phyloP scores from a whole-genome alignment of 2,888 invertebrate species.

The Parnassius smintheus region DNA sequence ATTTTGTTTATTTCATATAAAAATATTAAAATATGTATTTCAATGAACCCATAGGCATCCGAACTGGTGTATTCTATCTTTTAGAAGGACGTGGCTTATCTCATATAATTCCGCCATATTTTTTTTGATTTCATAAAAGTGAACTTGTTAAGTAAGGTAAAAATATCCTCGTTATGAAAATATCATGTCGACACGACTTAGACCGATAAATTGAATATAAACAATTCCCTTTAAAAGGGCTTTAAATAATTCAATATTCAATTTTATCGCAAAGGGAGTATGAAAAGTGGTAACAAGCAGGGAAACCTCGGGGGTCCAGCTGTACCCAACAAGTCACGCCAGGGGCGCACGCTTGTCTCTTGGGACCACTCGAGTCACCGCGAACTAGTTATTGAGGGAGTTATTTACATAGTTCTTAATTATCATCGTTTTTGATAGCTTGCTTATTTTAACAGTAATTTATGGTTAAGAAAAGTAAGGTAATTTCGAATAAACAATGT shows the following conservation, averaged over 20 bases:
- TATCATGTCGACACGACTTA: slow-evolving; percentile 3
- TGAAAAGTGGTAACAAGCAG: slow-evolving; percentile 49
- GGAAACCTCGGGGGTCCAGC: slow-evolving; percentile 40
- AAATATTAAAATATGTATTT: too few relatives aligned
- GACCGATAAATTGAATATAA: slow-evolving; percentile 28
- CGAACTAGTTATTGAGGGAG: slow-evolving; percentile 40
- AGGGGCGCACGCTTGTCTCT: slow-evolving; percentile 59
- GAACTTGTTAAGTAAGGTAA: too few relatives aligned
- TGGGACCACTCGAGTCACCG: slow-evolving; percentile 65
- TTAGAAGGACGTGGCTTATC: too few relatives aligned
- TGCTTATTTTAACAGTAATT: not conserved
- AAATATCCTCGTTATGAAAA: too few relatives aligned
- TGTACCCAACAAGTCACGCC: slow-evolving; percentile 41
- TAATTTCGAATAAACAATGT: too few relatives aligned
- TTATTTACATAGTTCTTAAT: slow-evolving; percentile 49
- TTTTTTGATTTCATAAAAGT: too few relatives aligned
- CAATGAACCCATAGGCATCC: too few relatives aligned
- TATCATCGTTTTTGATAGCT: slow-evolving; percentile 32
- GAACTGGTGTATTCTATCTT: too few relatives aligned
- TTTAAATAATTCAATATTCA: slow-evolving; percentile 67
- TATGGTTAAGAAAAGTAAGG: too few relatives aligned
- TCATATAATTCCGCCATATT: too few relatives aligned
- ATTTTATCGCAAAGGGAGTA: slow-evolving; percentile 52
- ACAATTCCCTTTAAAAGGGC: slow-evolving; percentile 32
- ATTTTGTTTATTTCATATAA: too few relatives aligned